Base-by-base conservation (phyloP, 2,888 invertebrate species). In the Azorinus chamasolen region DNA sequence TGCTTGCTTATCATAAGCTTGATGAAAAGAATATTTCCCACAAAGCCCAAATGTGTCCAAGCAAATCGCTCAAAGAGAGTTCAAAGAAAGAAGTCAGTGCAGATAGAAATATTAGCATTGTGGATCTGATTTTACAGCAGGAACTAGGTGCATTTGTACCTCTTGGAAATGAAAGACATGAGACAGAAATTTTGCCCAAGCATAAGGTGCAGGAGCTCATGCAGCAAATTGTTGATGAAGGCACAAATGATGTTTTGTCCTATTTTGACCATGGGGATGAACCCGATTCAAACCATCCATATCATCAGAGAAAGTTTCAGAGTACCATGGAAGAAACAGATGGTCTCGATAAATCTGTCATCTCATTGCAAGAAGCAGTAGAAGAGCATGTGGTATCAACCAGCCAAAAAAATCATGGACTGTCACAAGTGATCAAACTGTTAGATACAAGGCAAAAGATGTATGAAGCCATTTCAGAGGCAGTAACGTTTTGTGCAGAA, bases 401-500 rank as follows among this genome's bases (percentile, higher is more conserved):
- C 18, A 32, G 37, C 10, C 48, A 37, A 4, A 10, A 22, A 2
- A 18, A 18, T 12, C 18, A 22, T 18, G 24, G 48, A 18, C 22
- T 27, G 48, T 20, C 20, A 8, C 20, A 61, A 48, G 61, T 61
- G 22, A n/a, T 61, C 25, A 37, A 48, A 22, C 18, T 68, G 18
- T 46, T 58, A 39, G 51, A 59, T 37, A 64, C 66, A 18, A 77
- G 77, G 58, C 41, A 54, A 27, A 53, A 65, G 18, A 20, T 77
- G 32, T 77, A 77, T 59, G 48, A 41, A 50, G 71, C 71, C 1
- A 63, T 71, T 18, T 63, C 63, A 39, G 43, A 61, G 16, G 54
- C 66, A 20, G 59, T 77, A 14, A 22, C 63, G 24, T 57, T 62
- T 16, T 77, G 72, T 61, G 50, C 72, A 18, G 46, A 39, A 37